These are phyloP conservation scores for Apus apus DNA, from an alignment of 2,113 vertebrate genomes.

Conservation along the genomic window DNA sequence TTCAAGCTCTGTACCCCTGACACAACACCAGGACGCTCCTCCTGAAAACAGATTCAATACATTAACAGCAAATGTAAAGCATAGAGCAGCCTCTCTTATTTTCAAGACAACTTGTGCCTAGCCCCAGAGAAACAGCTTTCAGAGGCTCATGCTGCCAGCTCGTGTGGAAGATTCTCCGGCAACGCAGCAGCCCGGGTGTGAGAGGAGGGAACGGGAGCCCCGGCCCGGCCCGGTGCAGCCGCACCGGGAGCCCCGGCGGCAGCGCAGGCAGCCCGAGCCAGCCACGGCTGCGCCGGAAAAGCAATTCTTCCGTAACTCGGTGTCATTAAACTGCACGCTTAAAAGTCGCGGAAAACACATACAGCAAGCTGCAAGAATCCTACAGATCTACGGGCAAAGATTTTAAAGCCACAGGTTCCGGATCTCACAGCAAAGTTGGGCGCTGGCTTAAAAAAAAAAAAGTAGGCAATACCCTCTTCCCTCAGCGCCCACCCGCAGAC, in stretches of 20 bases:
- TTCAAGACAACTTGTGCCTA: rapidly evolving
- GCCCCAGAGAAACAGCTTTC: not conserved
- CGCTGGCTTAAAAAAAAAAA: not conserved
- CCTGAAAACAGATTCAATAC: rapidly evolving
- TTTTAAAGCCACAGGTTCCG: rapidly evolving
- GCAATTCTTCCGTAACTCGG: not conserved
- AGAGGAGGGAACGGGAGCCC: too few species aligned
- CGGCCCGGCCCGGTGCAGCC: not conserved
- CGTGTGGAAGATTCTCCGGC: too few species aligned
- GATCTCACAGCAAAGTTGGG: not conserved
- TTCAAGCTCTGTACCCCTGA: not conserved
- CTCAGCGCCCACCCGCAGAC: too few species aligned
- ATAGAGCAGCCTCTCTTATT: too few species aligned
- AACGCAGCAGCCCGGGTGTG: rapidly evolving
- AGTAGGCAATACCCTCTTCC: rapidly evolving
- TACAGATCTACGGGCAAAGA: rapidly evolving
- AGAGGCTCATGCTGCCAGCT: rapidly evolving
- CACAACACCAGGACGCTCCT: not conserved
- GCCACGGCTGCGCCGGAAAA: not conserved
- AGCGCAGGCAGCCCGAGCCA: not conserved
- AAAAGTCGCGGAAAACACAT: rapidly evolving
- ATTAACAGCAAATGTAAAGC: not conserved
- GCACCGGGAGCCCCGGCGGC: not conserved
- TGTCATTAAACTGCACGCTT: not conserved
- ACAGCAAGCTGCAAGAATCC: not conserved